Evolutionary conservation across 2,113 vertebrate species (phyloP), one percentile per base, ranked within the genome.

Genomic region (Forbesichthys agassizii): DNA sequence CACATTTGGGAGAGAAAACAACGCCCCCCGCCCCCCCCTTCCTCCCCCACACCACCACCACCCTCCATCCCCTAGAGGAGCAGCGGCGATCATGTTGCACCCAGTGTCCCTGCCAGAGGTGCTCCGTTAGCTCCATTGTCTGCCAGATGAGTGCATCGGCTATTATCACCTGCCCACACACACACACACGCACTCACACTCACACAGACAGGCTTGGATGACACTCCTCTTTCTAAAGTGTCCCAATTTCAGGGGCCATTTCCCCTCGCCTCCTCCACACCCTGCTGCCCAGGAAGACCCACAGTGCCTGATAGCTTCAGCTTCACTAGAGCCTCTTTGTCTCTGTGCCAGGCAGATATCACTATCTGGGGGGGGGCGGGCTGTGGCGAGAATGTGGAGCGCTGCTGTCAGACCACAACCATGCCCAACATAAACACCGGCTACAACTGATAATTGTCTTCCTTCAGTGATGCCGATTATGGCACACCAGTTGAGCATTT

Each of bases 181-280:
- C 20, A 42, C 47, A 56, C 71, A 56, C 14, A 58, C 52, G 36
- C 33, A 49, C 66, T 59, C 63, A 42, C 46, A 61, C 56, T 63
- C 63, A 58, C 53, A 75, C 60, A 75, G 48, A 57, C 64, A 51
- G 54, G 18, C 11, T 20, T 18, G 36, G 36, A 42, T 42, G 84
- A 88, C 11, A 14, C 61, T 76, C 56, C 57, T 83, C 62, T 86
- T 72, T 75, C 48, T 54, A 72, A 80, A 86, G 73, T 79, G 64
- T 53, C 66, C 75, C 66, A 65, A 66, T 87, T 77, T 79, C 64
- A 74, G 63, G 69, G 76, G 62, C 77, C 64, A 78, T 72, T 82
- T 82, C 62, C 62, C 46, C 67, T 63, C 70, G 27, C 68, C 55
- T 73, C 55, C 51, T 60, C 33, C 14, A 51, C n/a, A 46, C 64